Conservation (phyloP, 2,113 vertebrate species). For the Potamarius usumacintae region DNA sequence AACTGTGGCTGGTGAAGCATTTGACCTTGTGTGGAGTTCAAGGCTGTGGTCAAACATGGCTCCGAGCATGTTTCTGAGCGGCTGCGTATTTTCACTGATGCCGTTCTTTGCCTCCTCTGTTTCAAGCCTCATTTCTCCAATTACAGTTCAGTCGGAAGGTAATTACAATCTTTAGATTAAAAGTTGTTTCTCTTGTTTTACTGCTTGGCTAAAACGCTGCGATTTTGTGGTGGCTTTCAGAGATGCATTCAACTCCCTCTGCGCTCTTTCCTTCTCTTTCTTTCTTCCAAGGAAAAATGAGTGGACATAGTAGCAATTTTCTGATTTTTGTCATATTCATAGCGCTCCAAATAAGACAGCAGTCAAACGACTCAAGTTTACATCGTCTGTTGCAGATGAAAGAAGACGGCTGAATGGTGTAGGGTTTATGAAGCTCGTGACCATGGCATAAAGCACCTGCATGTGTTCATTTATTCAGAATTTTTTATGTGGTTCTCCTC, state of each 20-base stretch:
- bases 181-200: conserved; percentile 68
- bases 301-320: conserved; percentile 35
- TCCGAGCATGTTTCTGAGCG: background rate
- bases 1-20: conserved; percentile 53
- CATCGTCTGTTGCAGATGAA: background rate
- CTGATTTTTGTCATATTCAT: conserved; percentile 45
- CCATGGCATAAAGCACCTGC: conserved; percentile 42
- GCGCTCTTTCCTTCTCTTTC: background rate
- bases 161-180: conserved; percentile 78
- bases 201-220: conserved; percentile 66
- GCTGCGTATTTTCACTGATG: conserved; percentile 46
- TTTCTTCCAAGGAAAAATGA: conserved; percentile 10
- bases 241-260: conserved; percentile 60
- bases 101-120: conserved; percentile 52
- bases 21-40: conserved; percentile 47
- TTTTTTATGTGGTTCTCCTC: conserved; percentile 70
- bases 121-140: conserved; percentile 73
- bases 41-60: conserved; percentile 50
- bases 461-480: conserved; percentile 65
- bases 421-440: conserved; percentile 30
- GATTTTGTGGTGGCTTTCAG: conserved; percentile 69
- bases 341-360: conserved; percentile 39
- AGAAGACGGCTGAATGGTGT: conserved; percentile 45
- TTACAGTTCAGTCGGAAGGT: conserved; percentile 72
- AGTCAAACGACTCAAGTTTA: conserved; percentile 13